Evolutionary conservation across 2,113 vertebrate species (phyloP).

Genomic region (Mesembrinibis cayennensis): DNA sequence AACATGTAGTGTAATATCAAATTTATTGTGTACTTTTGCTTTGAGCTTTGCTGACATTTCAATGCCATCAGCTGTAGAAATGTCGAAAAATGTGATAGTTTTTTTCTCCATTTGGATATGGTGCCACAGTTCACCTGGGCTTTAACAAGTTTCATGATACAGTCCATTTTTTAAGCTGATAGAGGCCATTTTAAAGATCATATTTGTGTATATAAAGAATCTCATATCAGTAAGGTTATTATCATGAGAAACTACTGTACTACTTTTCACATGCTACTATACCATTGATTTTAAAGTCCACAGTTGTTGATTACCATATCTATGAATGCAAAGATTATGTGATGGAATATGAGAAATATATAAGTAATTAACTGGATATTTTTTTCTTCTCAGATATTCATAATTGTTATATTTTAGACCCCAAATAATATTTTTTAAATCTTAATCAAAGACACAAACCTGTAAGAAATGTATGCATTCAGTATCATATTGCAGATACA

Average conservation of each 20-base stretch:
- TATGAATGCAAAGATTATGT: constrained; percentile 25
- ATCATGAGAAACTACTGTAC: not conserved
- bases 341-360: not conserved
- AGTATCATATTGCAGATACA: not conserved
- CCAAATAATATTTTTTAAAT: not conserved
- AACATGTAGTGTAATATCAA: constrained; percentile 66
- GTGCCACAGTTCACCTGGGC: constrained; percentile 18
- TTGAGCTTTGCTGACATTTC: constrained; percentile 67
- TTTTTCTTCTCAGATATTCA: not conserved
- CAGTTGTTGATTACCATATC: constrained; percentile 33
- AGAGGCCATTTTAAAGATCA: constrained; percentile 59
- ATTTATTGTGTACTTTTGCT: constrained; percentile 67
- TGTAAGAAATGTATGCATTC: not conserved
- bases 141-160: constrained; percentile 62
- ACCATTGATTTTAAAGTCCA: not conserved
- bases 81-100: constrained; percentile 64
- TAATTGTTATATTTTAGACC: not conserved
- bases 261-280: not conserved
- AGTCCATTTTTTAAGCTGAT: constrained; percentile 52
- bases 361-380: not conserved
- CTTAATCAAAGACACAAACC: not conserved
- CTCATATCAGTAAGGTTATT: constrained; percentile 8
- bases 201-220: constrained; percentile 52
- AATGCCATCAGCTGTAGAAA: constrained; percentile 64
- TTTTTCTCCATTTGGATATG: constrained; percentile 56